phyloP scores from a whole-genome alignment of 92 coral and sea anemone species.

The Anthopleura xanthogrammica region DNA sequence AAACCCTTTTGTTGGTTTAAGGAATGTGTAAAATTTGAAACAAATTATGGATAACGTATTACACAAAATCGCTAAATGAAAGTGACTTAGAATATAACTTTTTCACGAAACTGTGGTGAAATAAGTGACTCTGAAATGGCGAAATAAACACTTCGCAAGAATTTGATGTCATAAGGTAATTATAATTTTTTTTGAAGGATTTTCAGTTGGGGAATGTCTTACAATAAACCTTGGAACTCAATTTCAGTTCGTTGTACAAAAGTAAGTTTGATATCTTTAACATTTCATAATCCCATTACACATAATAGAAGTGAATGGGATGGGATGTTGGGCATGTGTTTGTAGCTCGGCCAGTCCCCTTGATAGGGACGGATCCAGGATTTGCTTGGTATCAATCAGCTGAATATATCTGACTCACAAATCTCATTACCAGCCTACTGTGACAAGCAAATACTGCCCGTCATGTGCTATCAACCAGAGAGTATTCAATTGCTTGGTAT shows the following conservation, averaged over 20 bases:
- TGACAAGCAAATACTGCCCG: no score
- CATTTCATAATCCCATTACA: background rate
- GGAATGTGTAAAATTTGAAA: no score
- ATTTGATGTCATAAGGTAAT: background rate
- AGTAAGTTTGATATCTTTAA: constrained; percentile 38
- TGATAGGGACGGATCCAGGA: no score
- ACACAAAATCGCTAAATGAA: no score
- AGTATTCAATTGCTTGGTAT: no score
- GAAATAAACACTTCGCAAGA: background rate
- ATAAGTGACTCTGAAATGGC: background rate
- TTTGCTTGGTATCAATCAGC: no score
- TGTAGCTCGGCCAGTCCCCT: no score
- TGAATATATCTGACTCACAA: no score
- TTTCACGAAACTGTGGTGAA: background rate
- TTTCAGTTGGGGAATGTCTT: constrained; percentile 65
- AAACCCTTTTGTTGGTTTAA: no score
- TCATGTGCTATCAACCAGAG: no score
- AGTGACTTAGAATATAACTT: no score
- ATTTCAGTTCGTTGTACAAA: constrained; percentile 67
- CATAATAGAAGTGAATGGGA: background rate
- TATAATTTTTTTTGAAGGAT: constrained; percentile 25
- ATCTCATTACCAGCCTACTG: no score
- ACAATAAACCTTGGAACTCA: constrained; percentile 76
- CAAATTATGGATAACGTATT: background rate
- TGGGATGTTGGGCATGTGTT: background rate